Percentiles rank a stretch among this genome's conserved stretches.
Evolutionary conservation across 2,797 vertebrate species (phyloP).

Genomic region (Miichthys miiuy): DNA sequence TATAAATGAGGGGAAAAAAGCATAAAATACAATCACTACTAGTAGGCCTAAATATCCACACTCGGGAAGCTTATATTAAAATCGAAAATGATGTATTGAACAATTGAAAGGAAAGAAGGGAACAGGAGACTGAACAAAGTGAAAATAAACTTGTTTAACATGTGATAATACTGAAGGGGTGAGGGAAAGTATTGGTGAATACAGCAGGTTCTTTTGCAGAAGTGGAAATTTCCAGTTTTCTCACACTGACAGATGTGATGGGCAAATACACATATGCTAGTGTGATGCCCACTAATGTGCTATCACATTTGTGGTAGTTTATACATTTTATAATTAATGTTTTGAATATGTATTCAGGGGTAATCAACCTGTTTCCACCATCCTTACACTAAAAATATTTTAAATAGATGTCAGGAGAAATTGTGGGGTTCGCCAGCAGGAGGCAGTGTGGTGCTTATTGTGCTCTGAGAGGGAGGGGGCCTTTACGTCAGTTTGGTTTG

Average conservation of each 20-base stretch:
- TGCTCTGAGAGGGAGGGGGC: too few relatives aligned
- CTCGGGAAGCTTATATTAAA: slow-evolving; percentile 55
- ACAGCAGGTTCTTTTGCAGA: not conserved
- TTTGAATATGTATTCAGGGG: too few relatives aligned
- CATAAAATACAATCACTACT: slow-evolving; percentile 66
- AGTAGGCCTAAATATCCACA: slow-evolving; percentile 63
- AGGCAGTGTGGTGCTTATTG: too few relatives aligned
- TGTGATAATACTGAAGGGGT: not conserved
- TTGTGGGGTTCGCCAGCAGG: too few relatives aligned
- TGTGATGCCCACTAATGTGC: too few relatives aligned
- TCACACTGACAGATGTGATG: not conserved
- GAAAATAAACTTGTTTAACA: not conserved
- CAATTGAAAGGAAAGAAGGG: slow-evolving; percentile 19
- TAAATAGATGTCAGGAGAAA: too few relatives aligned
- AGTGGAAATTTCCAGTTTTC: not conserved
- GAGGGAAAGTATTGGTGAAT: not conserved
- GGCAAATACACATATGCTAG: not conserved
- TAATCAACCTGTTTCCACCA: too few relatives aligned
- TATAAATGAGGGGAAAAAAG: slow-evolving; percentile 73
- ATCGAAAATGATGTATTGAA: slow-evolving; percentile 38
- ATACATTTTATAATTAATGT: too few relatives aligned
- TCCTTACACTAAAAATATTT: too few relatives aligned
- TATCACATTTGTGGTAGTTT: too few relatives aligned
- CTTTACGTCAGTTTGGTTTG: too few relatives aligned
- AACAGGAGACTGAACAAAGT: slow-evolving; percentile 3